phyloP scores from a whole-genome alignment of 1,140 invertebrate genomes.

The Heliconius hermathena region DNA sequence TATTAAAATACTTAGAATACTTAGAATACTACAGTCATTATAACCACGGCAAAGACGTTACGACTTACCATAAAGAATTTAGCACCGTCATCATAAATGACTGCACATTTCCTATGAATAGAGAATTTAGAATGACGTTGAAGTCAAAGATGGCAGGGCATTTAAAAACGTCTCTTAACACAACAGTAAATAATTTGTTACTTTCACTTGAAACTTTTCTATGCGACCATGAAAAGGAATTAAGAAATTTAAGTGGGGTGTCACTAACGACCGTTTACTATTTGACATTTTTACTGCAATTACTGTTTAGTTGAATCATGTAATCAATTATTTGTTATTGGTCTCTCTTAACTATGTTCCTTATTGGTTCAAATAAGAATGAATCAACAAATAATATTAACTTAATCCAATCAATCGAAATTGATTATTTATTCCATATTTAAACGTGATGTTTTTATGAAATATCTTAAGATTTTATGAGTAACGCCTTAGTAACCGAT shows the following conservation, averaged over 20 bases:
- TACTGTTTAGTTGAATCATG: conserved; percentile 3
- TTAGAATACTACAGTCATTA: conserved; percentile 6
- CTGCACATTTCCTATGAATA: conserved; percentile 53
- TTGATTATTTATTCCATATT: too few species aligned
- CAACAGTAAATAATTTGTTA: conserved; percentile 46
- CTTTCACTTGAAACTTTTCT: conserved; percentile 43
- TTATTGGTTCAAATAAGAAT: neutral
- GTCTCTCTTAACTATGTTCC: neutral
- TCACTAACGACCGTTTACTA: conserved; percentile 13
- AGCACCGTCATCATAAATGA: conserved; percentile 41
- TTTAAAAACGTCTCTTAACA: conserved; percentile 51
- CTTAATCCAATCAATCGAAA: neutral
- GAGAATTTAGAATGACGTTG: conserved; percentile 56
- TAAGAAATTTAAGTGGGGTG: conserved; percentile 26
- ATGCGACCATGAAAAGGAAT: conserved; percentile 23
- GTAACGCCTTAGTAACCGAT: too few species aligned
- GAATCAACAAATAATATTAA: neutral
- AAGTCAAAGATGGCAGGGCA: conserved; percentile 50
- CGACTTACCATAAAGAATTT: conserved; percentile 26
- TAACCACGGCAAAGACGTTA: conserved; percentile 13
- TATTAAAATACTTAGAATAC: neutral
- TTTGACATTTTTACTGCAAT: conserved; percentile 15
- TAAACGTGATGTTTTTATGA: too few species aligned
- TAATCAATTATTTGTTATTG: conserved; percentile 17
- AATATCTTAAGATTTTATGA: too few species aligned